Percentiles rank a stretch among this genome's conserved stretches.
Evolutionary conservation across 2,888 invertebrate genomes (phyloP).

Genomic region (Incurvaria masculella): DNA sequence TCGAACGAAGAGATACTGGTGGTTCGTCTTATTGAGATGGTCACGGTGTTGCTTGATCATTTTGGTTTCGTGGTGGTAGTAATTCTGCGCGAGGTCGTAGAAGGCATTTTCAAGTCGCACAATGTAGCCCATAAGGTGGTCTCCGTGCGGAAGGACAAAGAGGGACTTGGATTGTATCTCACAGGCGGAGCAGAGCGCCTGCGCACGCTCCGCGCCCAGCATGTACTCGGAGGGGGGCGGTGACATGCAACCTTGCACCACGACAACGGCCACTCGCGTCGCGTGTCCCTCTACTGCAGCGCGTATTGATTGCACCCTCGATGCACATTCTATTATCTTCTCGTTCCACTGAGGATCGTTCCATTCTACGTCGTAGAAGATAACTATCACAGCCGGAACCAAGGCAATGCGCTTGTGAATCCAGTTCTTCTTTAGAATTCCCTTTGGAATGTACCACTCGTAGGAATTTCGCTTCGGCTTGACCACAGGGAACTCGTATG

Average conservation of each 20-base stretch:
- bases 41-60: conserved; percentile 86
- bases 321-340: conserved; percentile 91
- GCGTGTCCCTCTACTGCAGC: conserved; percentile 69
- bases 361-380: conserved; percentile 98
- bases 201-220: conserved; percentile 85
- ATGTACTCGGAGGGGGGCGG: conserved; percentile 78
- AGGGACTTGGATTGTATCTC: conserved; percentile 89
- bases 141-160: conserved; percentile 88
- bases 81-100: conserved; percentile 87
- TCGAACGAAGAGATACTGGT: conserved; percentile 88
- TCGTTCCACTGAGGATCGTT: conserved; percentile 93
- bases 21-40: conserved; percentile 85
- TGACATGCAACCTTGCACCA: conserved; percentile 82
- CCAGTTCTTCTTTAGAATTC: conserved; percentile 94
- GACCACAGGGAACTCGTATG: conserved; percentile 83
- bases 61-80: conserved; percentile 87
- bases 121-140: conserved; percentile 76
- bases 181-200: conserved; percentile 86
- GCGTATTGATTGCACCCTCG: conserved; percentile 79
- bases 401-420: conserved; percentile 87
- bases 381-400: conserved; percentile 89
- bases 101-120: conserved; percentile 88
- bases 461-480: conserved; percentile 87
- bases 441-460: conserved; percentile 94
- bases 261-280: conserved; percentile 80